These are phyloP conservation scores for Autographa gamma DNA, from an alignment of 2,888 invertebrate genomes.

Conservation along the genomic window DNA sequence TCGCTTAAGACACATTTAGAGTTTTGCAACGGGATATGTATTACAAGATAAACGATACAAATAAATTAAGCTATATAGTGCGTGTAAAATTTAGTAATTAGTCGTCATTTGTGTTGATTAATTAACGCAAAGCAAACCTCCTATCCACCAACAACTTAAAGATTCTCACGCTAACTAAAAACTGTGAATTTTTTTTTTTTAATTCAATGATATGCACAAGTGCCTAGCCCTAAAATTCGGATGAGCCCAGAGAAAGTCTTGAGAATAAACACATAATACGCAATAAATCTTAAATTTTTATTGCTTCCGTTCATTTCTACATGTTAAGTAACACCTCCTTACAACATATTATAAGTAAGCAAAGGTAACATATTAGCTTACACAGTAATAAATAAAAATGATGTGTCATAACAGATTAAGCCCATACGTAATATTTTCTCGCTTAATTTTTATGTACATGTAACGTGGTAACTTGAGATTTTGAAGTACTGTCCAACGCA, in stretches of 20 bases:
- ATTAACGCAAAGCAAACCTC: too few relatives aligned
- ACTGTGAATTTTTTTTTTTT: too few relatives aligned
- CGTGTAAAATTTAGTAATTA: too few relatives aligned
- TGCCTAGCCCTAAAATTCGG: neutral
- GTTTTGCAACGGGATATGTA: too few relatives aligned
- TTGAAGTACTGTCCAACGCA: neutral
- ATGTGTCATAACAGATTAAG: constrained; percentile 3
- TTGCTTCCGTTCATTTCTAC: constrained; percentile 44
- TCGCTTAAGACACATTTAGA: too few relatives aligned
- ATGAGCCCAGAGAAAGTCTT: constrained; percentile 11
- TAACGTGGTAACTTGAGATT: neutral
- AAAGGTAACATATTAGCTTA: constrained; percentile 20
- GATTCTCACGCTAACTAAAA: too few relatives aligned
- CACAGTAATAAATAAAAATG: constrained; percentile 13
- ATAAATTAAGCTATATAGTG: too few relatives aligned
- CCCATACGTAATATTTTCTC: neutral
- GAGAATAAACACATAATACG: constrained; percentile 22
- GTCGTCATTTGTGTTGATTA: too few relatives aligned
- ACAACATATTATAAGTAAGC: constrained; percentile 16
- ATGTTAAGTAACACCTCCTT: constrained; percentile 20
- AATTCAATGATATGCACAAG: neutral
- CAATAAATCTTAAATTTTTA: constrained; percentile 43
- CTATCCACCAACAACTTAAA: too few relatives aligned
- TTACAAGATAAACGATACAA: too few relatives aligned
- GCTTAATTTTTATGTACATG: neutral